phyloP scores from a whole-genome alignment of 2,888 invertebrate genomes.

The Fragum fragum region DNA sequence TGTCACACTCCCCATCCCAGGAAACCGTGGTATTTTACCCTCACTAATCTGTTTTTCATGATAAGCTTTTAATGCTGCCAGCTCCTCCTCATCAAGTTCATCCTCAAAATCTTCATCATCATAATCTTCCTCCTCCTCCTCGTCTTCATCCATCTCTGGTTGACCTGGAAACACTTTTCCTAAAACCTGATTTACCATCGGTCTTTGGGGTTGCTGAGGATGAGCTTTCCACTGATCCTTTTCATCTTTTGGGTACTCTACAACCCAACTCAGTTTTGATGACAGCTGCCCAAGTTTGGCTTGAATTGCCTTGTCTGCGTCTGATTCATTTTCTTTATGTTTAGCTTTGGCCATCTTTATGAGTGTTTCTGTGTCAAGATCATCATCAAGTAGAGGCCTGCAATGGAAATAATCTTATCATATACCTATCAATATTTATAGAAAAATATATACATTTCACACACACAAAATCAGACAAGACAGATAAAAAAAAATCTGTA shows the following conservation, averaged over 20 bases:
- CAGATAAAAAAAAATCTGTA: no score
- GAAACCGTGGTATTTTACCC: not conserved
- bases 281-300: conserved; percentile 62
- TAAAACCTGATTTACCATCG: not conserved
- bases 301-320: conserved; percentile 53
- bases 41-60: not conserved
- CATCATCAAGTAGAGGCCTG: conserved; percentile 50
- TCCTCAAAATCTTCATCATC: conserved; percentile 48
- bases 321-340: conserved; percentile 48
- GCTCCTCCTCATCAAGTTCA: conserved; percentile 42
- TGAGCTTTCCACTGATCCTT: not conserved
- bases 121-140: conserved; percentile 54
- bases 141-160: conserved; percentile 35
- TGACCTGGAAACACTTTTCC: not conserved
- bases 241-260: conserved; percentile 58
- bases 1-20: not conserved
- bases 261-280: conserved; percentile 62
- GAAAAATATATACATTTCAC: no score
- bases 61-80: conserved; percentile 34
- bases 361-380: conserved; percentile 57
- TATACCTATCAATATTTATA: no score
- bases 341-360: conserved; percentile 54
- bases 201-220: not conserved
- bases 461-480: no score
- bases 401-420: conserved; percentile 20